Evolutionary conservation across 2,797 vertebrate genomes (phyloP).

Genomic region (Pangasius djambal): DNA sequence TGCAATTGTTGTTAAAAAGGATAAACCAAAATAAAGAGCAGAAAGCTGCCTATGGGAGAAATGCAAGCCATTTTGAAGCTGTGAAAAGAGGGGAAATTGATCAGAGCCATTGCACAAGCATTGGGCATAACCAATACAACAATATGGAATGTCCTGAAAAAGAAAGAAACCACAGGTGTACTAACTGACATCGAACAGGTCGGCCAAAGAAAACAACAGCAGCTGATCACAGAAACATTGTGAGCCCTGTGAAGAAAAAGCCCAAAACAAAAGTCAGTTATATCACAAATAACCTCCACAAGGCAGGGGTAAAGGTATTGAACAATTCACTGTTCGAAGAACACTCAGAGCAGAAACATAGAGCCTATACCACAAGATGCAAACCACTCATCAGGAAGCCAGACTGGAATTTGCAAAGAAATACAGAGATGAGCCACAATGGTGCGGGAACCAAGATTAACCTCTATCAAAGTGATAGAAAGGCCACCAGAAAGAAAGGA

Average conservation of each 20-base stretch:
- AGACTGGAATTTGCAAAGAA: neutral
- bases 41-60: neutral
- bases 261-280: neutral
- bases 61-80: neutral
- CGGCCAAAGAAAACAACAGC: neutral
- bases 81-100: too few relatives aligned
- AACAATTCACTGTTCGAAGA: neutral
- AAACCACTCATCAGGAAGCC: neutral
- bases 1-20: too few relatives aligned
- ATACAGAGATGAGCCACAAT: neutral
- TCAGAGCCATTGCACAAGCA: too few relatives aligned
- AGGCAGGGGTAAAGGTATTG: neutral
- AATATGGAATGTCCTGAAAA: too few relatives aligned
- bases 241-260: neutral
- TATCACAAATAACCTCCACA: neutral
- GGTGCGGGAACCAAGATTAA: neutral
- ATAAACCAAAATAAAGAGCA: too few relatives aligned
- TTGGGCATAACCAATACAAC: too few relatives aligned
- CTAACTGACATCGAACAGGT: neutral
- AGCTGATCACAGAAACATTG: neutral
- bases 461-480: neutral
- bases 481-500: neutral
- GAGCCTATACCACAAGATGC: neutral
- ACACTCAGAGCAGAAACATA: neutral
- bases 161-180: neutral